Percentiles rank a stretch among this genome's conserved stretches.
These are phyloP conservation scores for Isichthys henryi DNA, from an alignment of 2,113 vertebrate genomes.

Conservation along the genomic window DNA sequence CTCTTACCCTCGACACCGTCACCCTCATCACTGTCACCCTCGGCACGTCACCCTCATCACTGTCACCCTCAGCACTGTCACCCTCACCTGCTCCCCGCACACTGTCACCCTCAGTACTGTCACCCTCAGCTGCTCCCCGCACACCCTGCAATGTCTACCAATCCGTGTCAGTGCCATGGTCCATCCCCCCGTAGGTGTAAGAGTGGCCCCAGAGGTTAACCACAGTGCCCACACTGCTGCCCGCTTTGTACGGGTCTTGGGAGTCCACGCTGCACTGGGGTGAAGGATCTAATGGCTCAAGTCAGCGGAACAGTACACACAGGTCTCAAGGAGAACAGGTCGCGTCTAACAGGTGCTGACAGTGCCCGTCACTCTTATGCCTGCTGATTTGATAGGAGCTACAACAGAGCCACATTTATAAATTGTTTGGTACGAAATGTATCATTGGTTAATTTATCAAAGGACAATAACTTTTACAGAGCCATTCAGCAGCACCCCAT, in stretches of 20 bases:
- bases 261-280: neutral
- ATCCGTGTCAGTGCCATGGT: neutral
- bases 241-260: neutral
- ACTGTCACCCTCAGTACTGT: too few relatives aligned
- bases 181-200: neutral
- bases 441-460: neutral
- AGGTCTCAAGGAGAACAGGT: neutral
- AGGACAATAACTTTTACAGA: neutral
- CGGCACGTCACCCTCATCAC: neutral
- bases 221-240: neutral
- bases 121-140: neutral
- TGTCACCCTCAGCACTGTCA: neutral
- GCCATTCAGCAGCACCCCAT: neutral
- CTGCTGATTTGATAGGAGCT: too few relatives aligned
- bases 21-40: neutral
- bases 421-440: too few relatives aligned
- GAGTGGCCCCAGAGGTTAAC: neutral
- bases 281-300: neutral
- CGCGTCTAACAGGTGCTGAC: too few relatives aligned
- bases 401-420: too few relatives aligned
- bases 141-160: neutral
- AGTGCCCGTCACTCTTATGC: too few relatives aligned
- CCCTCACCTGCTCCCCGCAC: too few relatives aligned
- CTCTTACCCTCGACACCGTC: too few relatives aligned
- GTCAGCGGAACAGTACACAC: neutral